Percentiles rank a stretch among this genome's conserved stretches.
Conservation (phyloP, 2,888 invertebrate genomes). For the Pimpla rufipes region DNA sequence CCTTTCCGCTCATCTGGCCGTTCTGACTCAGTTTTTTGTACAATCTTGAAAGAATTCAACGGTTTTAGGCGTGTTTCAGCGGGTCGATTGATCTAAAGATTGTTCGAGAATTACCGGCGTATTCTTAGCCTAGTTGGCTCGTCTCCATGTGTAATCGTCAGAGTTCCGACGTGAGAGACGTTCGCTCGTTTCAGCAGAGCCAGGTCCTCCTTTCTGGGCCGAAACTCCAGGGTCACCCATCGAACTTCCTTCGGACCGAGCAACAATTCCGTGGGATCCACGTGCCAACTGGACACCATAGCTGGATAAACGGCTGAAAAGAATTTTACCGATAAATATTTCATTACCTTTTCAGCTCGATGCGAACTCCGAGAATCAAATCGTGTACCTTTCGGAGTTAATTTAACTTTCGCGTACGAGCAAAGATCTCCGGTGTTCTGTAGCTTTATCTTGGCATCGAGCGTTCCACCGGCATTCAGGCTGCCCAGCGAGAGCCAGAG, state of each 20-base stretch:
- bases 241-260: conserved; percentile 84
- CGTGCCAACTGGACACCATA: conserved; percentile 80
- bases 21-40: conserved; percentile 81
- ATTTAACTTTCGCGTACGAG: conserved; percentile 85
- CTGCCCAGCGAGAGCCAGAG: conserved; percentile 88
- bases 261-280: conserved; percentile 85
- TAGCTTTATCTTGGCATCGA: conserved; percentile 86
- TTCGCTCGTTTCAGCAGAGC: conserved; percentile 81
- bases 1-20: conserved; percentile 76
- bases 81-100: not conserved
- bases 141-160: conserved; percentile 86
- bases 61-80: not conserved
- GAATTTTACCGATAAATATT: not conserved
- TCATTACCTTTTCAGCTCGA: not conserved
- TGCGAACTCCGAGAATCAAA: not conserved
- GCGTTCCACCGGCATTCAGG: conserved; percentile 85
- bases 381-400: conserved; percentile 82
- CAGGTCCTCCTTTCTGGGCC: conserved; percentile 86
- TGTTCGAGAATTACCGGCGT: conserved; percentile 75
- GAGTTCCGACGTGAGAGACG: conserved; percentile 85
- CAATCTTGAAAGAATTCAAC: conserved; percentile 73
- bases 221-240: conserved; percentile 84
- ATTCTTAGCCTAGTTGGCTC: conserved; percentile 86
- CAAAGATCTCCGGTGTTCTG: conserved; percentile 87
- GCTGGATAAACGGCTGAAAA: conserved; percentile 81